Conservation (phyloP, 2,888 invertebrate genomes). For the Acrocyrtus sp. region DNA sequence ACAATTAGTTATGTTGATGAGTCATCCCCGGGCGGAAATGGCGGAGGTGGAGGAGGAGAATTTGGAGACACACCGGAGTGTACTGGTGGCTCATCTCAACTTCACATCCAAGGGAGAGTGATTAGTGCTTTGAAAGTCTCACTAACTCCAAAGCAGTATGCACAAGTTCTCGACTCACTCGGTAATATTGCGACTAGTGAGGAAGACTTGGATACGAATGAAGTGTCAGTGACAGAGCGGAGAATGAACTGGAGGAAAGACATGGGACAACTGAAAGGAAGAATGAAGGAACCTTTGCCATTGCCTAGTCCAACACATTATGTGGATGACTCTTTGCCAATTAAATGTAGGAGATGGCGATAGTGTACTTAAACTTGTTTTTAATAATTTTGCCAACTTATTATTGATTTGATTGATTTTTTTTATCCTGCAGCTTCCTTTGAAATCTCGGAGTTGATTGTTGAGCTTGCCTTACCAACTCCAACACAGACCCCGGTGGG, state of each 20-base stretch:
- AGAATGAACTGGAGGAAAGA: conserved; percentile 58
- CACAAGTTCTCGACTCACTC: conserved; percentile 83
- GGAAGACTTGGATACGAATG: conserved; percentile 48
- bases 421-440: conserved; percentile 72
- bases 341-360: conserved; percentile 32
- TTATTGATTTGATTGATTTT: conserved; percentile 49
- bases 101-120: conserved; percentile 78
- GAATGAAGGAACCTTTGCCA: conserved; percentile 40
- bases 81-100: conserved; percentile 39
- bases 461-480: conserved; percentile 71
- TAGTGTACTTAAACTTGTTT: too few species aligned
- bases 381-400: not conserved
- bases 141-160: conserved; percentile 86
- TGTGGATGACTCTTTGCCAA: conserved; percentile 55
- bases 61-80: conserved; percentile 65
- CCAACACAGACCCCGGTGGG: conserved; percentile 8
- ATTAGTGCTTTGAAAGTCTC: conserved; percentile 87
- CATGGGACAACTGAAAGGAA: conserved; percentile 18
- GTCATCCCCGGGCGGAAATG: conserved; percentile 63
- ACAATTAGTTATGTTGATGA: conserved; percentile 70
- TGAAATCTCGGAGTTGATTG: conserved; percentile 78
- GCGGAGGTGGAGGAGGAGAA: conserved; percentile 64
- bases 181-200: conserved; percentile 64
- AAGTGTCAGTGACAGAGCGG: conserved; percentile 47
- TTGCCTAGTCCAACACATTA: conserved; percentile 60